A percentile compares a stretch with the other conserved stretches of the same genome.
Conservation (phyloP, 2,113 vertebrate species). For the Diphyllodes magnificus region DNA sequence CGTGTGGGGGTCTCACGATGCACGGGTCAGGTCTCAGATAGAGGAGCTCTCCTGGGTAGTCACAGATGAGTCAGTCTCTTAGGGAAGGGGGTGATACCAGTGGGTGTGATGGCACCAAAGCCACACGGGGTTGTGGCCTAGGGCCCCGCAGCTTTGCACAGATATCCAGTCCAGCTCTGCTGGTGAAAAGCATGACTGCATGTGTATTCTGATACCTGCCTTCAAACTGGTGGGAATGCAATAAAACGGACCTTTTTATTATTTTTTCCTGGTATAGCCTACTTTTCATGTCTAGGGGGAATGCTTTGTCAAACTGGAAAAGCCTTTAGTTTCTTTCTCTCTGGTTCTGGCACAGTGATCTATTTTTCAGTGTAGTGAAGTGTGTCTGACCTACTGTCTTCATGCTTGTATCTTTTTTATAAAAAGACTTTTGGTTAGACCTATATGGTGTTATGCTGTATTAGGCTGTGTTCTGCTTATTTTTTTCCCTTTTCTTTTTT, state of each 20-base stretch:
- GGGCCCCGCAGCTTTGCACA: not conserved
- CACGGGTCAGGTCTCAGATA: accelerated
- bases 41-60: not conserved
- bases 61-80: not conserved
- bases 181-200: not conserved
- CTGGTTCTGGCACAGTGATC: not conserved
- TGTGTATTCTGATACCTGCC: not conserved
- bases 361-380: not conserved
- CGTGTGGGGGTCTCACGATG: accelerated
- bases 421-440: not conserved
- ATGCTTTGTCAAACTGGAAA: not conserved
- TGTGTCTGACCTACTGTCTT: not conserved
- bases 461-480: not conserved
- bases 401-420: not conserved
- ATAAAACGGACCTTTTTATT: not conserved
- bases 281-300: not conserved
- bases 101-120: not conserved
- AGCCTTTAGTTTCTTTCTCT: not conserved
- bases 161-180: not conserved
- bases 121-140: accelerated
- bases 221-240: not conserved
- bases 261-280: not conserved
- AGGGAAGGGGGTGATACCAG: not conserved
- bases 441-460: not conserved
- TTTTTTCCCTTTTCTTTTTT: not conserved